phyloP scores from a whole-genome alignment of 2,113 vertebrate genomes.

The Siphamia tubifer region DNA sequence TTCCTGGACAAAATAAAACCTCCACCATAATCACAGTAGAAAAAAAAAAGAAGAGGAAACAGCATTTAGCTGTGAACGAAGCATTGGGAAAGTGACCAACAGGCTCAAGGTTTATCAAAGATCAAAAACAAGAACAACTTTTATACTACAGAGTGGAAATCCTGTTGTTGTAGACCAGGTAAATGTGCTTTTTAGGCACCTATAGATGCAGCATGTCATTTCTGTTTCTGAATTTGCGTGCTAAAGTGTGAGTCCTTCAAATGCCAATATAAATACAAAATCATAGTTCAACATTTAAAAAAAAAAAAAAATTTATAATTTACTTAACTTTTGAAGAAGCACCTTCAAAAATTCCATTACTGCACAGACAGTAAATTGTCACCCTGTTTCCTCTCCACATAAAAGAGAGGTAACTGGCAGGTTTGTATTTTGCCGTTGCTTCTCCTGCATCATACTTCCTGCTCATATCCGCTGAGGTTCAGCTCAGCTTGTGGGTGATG shows the following conservation, averaged over 20 bases:
- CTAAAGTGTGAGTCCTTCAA: slow-evolving; percentile 32
- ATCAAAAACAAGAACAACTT: neutral
- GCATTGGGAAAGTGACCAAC: neutral
- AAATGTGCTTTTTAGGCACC: neutral
- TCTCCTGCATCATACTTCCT: neutral
- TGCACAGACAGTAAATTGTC: slow-evolving; percentile 21
- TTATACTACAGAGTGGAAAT: neutral
- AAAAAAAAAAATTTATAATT: slow-evolving; percentile 38
- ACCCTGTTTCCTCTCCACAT: slow-evolving; percentile 39
- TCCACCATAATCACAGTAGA: neutral
- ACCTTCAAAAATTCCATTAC: slow-evolving; percentile 9
- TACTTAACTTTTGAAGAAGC: slow-evolving; percentile 15
- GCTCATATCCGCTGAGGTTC: neutral
- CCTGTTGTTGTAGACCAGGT: neutral
- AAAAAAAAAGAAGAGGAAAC: neutral
- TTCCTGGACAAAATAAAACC: neutral
- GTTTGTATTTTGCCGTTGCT: neutral
- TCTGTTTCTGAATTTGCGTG: slow-evolving; percentile 18
- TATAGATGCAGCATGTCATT: neutral
- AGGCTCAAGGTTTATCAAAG: neutral
- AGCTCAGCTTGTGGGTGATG: neutral
- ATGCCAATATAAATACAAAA: slow-evolving; percentile 34
- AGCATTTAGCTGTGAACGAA: too few relatives aligned
- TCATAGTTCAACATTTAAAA: neutral
- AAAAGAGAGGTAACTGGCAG: slow-evolving; percentile 42